These are phyloP conservation scores for Mus spicilegus DNA, from an alignment of 2,113 vertebrate genomes.

Conservation along the genomic window DNA sequence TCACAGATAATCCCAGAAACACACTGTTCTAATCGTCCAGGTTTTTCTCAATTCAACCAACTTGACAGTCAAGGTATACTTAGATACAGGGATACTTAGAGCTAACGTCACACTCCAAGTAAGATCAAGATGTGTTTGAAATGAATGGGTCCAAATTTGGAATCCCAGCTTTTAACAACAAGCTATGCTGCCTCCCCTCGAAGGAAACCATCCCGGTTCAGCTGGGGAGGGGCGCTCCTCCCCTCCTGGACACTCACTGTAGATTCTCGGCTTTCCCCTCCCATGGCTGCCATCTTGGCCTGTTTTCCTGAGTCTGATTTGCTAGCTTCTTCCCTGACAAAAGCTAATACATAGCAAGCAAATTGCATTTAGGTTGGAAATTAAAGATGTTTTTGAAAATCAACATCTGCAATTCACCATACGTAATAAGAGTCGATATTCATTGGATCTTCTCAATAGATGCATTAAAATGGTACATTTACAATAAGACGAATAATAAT, in stretches of 20 bases:
- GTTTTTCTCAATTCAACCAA: background rate
- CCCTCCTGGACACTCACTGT: background rate
- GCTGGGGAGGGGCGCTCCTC: background rate
- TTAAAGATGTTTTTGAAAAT: slow-evolving; percentile 17
- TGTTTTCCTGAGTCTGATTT: background rate
- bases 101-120: background rate
- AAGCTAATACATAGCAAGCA: background rate
- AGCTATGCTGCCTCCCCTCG: background rate
- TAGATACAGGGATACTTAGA: background rate
- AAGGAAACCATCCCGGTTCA: background rate
- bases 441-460: background rate
- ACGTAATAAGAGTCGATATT: background rate
- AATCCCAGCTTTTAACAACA: background rate
- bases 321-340: background rate
- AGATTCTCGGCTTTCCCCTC: background rate
- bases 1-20: background rate
- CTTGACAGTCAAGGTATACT: background rate
- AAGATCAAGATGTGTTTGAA: background rate
- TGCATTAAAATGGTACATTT: background rate
- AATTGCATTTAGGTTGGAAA: background rate
- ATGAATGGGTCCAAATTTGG: background rate
- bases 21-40: background rate
- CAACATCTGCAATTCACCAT: background rate
- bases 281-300: background rate
- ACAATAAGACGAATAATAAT: background rate